A percentile compares a stretch with the other conserved stretches of the same genome.
phyloP scores from a whole-genome alignment of 2,888 invertebrate species.

The Acrocera orbiculus region DNA sequence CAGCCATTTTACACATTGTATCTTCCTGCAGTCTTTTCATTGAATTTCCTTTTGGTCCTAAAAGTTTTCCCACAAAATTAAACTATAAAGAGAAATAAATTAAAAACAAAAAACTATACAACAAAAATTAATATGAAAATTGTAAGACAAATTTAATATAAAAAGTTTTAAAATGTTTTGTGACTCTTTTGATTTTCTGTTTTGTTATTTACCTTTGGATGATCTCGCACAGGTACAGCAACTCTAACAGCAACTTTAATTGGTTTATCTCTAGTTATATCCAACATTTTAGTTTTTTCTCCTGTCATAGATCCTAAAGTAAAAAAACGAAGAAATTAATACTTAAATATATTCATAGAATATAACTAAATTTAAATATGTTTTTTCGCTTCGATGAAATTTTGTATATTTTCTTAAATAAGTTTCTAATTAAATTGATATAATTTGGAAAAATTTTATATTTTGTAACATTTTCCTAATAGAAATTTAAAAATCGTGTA shows the following conservation, averaged over 20 bases:
- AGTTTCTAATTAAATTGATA: too few relatives aligned
- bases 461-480: too few relatives aligned
- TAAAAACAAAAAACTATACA: background rate
- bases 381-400: too few relatives aligned
- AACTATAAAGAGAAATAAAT: constrained; percentile 43
- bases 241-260: constrained; percentile 75
- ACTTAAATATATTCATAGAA: too few relatives aligned
- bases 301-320: constrained; percentile 13
- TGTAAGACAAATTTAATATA: too few relatives aligned
- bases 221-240: constrained; percentile 70
- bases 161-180: too few relatives aligned
- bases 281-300: constrained; percentile 53
- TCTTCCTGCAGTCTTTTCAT: constrained; percentile 83
- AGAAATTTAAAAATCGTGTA: too few relatives aligned
- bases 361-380: too few relatives aligned
- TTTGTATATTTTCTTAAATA: too few relatives aligned
- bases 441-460: too few relatives aligned
- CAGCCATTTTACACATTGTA: constrained; percentile 92
- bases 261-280: constrained; percentile 72
- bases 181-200: too few relatives aligned
- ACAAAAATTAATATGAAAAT: background rate
- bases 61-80: constrained; percentile 86
- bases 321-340: constrained; percentile 1
- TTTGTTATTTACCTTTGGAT: constrained; percentile 50
- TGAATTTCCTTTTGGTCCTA: constrained; percentile 88